These are phyloP conservation scores for Aspiorhynchus laticeps DNA, from an alignment of 2,113 vertebrate genomes.

Conservation along the genomic window DNA sequence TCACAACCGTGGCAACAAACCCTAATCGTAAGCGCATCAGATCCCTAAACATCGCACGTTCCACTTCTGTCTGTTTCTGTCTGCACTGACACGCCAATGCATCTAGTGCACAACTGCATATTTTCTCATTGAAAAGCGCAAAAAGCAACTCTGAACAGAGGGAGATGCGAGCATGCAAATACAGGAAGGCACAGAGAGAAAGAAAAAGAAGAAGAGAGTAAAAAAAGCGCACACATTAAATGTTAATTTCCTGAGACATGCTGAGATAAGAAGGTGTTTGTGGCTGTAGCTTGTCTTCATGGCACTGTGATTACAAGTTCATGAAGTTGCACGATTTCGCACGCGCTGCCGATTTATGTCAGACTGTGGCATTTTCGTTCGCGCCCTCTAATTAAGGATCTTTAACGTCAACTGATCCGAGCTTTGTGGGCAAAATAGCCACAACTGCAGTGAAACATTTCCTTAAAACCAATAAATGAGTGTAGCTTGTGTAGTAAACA, in stretches of 20 bases:
- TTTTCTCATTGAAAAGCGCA: slow-evolving; percentile 54
- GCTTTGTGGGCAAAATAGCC: neutral
- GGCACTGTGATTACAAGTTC: slow-evolving; percentile 13
- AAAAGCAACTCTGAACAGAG: slow-evolving; percentile 50
- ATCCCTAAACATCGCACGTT: neutral
- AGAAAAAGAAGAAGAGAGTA: neutral
- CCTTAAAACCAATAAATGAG: neutral
- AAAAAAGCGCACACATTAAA: neutral
- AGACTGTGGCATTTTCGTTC: neutral
- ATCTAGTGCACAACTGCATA: neutral
- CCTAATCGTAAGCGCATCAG: neutral
- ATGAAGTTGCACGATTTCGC: neutral
- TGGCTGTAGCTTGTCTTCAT: neutral
- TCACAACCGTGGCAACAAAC: neutral
- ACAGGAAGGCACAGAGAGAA: neutral
- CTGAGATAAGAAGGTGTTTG: neutral
- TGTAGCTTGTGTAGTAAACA: neutral
- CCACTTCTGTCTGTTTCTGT: neutral
- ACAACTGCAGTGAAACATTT: neutral
- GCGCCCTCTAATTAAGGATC: neutral
- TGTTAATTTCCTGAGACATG: neutral
- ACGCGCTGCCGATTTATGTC: neutral
- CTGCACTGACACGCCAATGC: neutral
- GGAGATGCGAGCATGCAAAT: slow-evolving; percentile 20
- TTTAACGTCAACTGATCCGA: neutral